These are phyloP conservation scores for Gopherus flavomarginatus DNA, from an alignment of 2,113 vertebrate species.

Conservation along the genomic window DNA sequence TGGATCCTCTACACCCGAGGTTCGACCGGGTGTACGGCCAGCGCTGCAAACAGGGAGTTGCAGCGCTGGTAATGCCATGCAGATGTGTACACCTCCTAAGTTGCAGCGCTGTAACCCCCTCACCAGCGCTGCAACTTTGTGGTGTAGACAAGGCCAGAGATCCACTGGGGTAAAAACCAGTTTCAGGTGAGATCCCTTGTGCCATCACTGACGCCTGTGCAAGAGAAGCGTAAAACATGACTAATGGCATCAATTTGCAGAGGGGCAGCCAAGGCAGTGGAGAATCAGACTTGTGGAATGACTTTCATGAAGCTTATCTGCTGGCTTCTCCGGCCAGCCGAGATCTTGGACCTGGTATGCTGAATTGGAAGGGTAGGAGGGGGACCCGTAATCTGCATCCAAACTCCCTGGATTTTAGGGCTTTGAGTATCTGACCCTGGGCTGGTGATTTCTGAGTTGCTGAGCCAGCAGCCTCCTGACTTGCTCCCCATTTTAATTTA, in stretches of 20 bases:
- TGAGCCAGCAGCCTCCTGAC: neutral
- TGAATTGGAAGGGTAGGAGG: neutral
- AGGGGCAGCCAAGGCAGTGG: neutral
- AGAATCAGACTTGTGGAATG: neutral
- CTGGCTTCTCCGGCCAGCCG: neutral
- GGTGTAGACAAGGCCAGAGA: no score
- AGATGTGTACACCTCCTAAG: no score
- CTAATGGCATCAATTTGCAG: neutral
- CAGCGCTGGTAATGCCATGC: no score
- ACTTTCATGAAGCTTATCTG: neutral
- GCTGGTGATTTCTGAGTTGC: neutral
- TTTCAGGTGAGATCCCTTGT: neutral
- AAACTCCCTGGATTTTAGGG: neutral
- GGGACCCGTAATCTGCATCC: neutral
- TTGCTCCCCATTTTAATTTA: neutral
- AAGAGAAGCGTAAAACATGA: neutral
- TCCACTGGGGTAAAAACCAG: neutral
- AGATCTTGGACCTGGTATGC: neutral
- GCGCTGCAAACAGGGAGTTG: no score
- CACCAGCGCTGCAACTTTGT: no score
- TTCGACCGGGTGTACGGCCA: no score
- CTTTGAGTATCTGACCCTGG: neutral
- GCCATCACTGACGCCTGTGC: no score
- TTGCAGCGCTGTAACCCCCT: no score
- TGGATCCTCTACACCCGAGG: no score